phyloP scores from a whole-genome alignment of 1,140 invertebrate species.

The Caenorhabditis latens region DNA sequence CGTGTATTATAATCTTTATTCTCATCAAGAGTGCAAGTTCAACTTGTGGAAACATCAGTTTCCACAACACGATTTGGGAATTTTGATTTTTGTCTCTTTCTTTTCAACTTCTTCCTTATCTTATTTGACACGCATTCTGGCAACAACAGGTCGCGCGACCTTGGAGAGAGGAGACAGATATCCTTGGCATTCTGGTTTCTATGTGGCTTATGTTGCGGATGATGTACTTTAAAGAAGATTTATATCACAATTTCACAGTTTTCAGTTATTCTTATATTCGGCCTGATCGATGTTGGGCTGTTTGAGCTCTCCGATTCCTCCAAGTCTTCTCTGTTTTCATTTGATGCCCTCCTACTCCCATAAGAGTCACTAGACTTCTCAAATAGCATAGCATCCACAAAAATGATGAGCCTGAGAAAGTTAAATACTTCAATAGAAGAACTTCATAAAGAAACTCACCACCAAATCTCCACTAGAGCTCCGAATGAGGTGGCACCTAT shows the following conservation, averaged over 20 bases:
- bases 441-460: constrained; percentile 39
- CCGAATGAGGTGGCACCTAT: not conserved
- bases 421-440: not conserved
- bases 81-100: not conserved
- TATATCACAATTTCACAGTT: constrained; percentile 10
- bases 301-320: not conserved
- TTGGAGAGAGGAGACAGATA: no score
- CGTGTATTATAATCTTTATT: no score
- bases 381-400: constrained; percentile 55
- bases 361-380: not conserved
- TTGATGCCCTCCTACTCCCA: not conserved
- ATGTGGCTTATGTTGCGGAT: not conserved
- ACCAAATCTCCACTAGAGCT: constrained; percentile 58
- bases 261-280: not conserved
- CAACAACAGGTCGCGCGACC: no score
- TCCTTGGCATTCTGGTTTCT: no score
- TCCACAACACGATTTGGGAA: no score
- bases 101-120: not conserved
- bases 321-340: constrained; percentile 2
- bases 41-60: no score
- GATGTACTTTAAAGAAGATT: not conserved
- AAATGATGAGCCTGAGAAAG: constrained; percentile 47
- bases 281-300: not conserved
- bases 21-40: no score
- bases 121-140: no score